Evolutionary conservation across 2,888 invertebrate species (phyloP), one percentile per base, ranked within the genome.

Genomic region (Tinea semifulvella): DNA sequence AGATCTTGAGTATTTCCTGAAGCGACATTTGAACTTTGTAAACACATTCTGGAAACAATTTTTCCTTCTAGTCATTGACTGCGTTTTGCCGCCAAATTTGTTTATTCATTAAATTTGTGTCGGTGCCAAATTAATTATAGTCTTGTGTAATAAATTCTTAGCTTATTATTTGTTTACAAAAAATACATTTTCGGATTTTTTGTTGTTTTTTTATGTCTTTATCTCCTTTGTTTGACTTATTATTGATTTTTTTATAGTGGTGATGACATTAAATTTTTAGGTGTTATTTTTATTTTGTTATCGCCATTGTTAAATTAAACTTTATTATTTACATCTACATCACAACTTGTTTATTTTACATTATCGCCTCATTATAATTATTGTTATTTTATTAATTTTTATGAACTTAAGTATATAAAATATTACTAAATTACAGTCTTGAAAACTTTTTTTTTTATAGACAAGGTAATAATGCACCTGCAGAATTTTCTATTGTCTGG

Each of bases 31-130:
- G 36, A 36, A 18, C 36, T 36, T 36, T 16, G 6, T 18, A 18
- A 36, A 17, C 17, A 18, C 36, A 36, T 36, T 36, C 36, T 18
- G n/a, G 18, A 18, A 36, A 36, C 7, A 2, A 16, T 14, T 36
- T 36, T 36, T 36, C 36, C 18, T n/a, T 16, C 18, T 36, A 36
- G 36, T 36, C 36, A 36, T 36, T 36, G 36, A 36, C 36, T 18
- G 18, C 17, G n/a, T 18, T 36, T 36, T 36, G 8, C 36, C 36
- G 36, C 36, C 36, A 36, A 36, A 36, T 14, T 16, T 10, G 36
- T 36, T 36, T 2, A 8, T 7, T 8, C 35, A 18, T 18, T n/a
- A n/a, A n/a, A n/a, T 36, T 18, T 16, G 36, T n/a, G 16, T 10
- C 3, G 6, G 3, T 36, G 36, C 36, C 36, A 36, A 36, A 36